These are phyloP conservation scores for Lasioglossum leucozonium DNA, from an alignment of 2,888 invertebrate species.

Conservation along the genomic window DNA sequence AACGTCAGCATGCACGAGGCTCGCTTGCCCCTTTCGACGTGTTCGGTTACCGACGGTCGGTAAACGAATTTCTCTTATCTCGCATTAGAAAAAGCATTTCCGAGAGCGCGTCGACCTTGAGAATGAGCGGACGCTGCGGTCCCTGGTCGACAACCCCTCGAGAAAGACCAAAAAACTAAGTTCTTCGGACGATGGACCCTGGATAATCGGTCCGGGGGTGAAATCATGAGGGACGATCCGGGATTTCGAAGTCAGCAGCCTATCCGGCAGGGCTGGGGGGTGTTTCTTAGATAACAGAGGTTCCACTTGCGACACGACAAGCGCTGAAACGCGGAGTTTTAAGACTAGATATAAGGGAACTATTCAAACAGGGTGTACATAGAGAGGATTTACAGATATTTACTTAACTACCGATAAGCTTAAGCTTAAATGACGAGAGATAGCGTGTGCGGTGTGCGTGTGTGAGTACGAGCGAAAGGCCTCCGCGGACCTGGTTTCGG, in stretches of 20 bases:
- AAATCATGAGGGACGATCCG: neutral
- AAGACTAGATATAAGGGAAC: slow-evolving; percentile 64
- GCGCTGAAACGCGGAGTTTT: slow-evolving; percentile 31
- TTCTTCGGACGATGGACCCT: neutral
- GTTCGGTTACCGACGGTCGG: slow-evolving; percentile 43
- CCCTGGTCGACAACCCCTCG: neutral
- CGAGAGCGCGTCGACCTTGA: slow-evolving; percentile 2
- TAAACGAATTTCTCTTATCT: slow-evolving; percentile 46
- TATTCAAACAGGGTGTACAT: slow-evolving; percentile 83
- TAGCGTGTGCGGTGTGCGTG: slow-evolving; percentile 43
- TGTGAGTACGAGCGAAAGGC: slow-evolving; percentile 59
- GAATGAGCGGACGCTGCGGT: slow-evolving; percentile 4
- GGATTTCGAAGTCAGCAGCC: neutral
- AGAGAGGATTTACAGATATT: slow-evolving; percentile 82
- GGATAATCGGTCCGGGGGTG: neutral
- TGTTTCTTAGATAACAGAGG: slow-evolving; percentile 20
- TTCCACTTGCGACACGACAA: slow-evolving; percentile 29
- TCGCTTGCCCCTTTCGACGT: slow-evolving; percentile 16
- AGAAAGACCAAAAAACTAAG: neutral
- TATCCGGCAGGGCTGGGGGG: neutral
- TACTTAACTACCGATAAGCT: slow-evolving; percentile 83
- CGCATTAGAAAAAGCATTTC: slow-evolving; percentile 24
- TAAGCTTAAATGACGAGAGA: slow-evolving; percentile 59
- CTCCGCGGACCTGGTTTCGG: slow-evolving; percentile 38
- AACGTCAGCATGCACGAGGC: slow-evolving; percentile 20